A percentile compares a stretch with the other conserved stretches of the same genome.
Evolutionary conservation across 1,140 invertebrate genomes (phyloP).

Genomic region (Leptinotarsa lineolata): DNA sequence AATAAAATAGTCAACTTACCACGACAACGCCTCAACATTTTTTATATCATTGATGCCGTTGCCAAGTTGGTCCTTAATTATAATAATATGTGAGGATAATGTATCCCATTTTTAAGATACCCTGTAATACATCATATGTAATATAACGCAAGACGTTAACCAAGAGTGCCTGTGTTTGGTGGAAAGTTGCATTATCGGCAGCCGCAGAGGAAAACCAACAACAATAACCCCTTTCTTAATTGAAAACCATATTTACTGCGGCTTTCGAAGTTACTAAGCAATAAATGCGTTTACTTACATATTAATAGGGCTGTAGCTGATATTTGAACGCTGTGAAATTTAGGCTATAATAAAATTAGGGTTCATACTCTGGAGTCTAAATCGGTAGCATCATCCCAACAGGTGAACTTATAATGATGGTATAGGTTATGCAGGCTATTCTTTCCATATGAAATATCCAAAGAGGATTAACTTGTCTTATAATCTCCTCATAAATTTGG

Average conservation of each 20-base stretch:
- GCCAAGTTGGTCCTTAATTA: slow-evolving; percentile 56
- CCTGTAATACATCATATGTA: slow-evolving; percentile 58
- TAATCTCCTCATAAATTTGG: too few species aligned
- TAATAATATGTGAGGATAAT: slow-evolving; percentile 57
- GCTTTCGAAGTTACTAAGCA: too few species aligned
- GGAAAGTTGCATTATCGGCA: slow-evolving; percentile 47
- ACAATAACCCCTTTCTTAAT: background rate
- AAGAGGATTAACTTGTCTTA: too few species aligned
- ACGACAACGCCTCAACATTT: slow-evolving; percentile 49
- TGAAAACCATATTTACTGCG: background rate
- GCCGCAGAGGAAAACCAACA: slow-evolving; percentile 39
- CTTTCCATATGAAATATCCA: too few species aligned
- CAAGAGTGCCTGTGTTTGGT: slow-evolving; percentile 57
- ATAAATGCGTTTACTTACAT: too few species aligned
- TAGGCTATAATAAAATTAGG: too few species aligned
- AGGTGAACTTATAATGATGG: too few species aligned
- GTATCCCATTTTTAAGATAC: slow-evolving; percentile 57
- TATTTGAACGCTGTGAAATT: too few species aligned
- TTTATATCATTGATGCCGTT: slow-evolving; percentile 42
- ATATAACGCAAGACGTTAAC: slow-evolving; percentile 55
- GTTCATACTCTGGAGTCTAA: too few species aligned
- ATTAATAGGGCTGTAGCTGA: too few species aligned
- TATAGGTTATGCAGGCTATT: too few species aligned
- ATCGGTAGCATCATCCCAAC: too few species aligned
- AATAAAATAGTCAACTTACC: slow-evolving; percentile 45